These are phyloP conservation scores for Drosophila borborema DNA, from an alignment of 2,888 invertebrate genomes.

Conservation along the genomic window DNA sequence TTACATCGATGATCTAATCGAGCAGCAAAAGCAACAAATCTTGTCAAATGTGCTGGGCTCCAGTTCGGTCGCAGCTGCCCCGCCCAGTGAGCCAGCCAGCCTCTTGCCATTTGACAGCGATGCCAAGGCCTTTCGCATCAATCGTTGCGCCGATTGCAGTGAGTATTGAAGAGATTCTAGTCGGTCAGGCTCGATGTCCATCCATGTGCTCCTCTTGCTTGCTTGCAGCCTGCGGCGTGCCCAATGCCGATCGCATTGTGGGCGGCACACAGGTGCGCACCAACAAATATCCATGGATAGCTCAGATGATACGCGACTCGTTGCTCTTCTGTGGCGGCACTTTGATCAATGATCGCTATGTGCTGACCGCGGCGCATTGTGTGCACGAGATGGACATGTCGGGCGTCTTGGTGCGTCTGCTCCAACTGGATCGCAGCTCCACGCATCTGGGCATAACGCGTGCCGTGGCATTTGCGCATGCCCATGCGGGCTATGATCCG, in stretches of 20 bases:
- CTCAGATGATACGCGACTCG: conserved; percentile 74
- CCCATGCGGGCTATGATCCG: conserved; percentile 76
- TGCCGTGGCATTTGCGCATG: conserved; percentile 65
- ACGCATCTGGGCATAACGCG: conserved; percentile 72
- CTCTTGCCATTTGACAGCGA: conserved; percentile 46
- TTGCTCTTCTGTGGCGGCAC: conserved; percentile 83
- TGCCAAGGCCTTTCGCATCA: conserved; percentile 65
- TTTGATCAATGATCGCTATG: conserved; percentile 83
- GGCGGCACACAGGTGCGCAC: conserved; percentile 81
- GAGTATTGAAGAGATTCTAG: conserved; percentile 57
- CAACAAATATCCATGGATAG: conserved; percentile 85
- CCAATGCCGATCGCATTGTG: conserved; percentile 83
- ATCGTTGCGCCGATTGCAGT: conserved; percentile 82
- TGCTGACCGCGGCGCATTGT: conserved; percentile 84
- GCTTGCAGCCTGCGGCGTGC: conserved; percentile 82
- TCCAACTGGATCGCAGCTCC: conserved; percentile 78
- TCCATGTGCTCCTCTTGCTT: neutral
- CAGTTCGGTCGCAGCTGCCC: neutral
- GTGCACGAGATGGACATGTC: conserved; percentile 73
- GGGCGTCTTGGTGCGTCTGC: conserved; percentile 70
- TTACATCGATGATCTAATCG: conserved; percentile 82
- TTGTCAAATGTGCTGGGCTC: conserved; percentile 68
- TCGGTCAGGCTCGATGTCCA: neutral
- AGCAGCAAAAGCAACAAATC: conserved; percentile 81
- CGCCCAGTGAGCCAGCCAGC: conserved; percentile 6